Conservation (phyloP, 2,888 invertebrate genomes). For the Trissolcus brochymenae region DNA sequence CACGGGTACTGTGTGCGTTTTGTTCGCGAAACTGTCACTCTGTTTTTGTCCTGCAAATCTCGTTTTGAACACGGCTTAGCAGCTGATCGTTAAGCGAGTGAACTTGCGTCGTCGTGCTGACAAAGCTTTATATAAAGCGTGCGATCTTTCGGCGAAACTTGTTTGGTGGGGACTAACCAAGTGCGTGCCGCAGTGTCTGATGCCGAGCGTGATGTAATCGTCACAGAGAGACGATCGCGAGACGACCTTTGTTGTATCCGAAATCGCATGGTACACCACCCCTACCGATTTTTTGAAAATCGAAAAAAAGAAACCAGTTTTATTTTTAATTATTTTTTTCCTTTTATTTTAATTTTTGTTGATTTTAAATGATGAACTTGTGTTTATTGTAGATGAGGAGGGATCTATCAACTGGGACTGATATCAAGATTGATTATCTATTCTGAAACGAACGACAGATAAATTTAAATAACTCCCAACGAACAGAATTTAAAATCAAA, state of each 20-base stretch:
- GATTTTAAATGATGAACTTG: no score
- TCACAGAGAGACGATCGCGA: conserved; percentile 44
- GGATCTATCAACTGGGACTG: no score
- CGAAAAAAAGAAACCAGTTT: neutral
- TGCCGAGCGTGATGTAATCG: conserved; percentile 48
- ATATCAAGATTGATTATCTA: no score
- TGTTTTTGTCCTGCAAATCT: conserved; percentile 29
- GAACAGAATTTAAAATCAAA: no score
- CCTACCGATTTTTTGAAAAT: neutral
- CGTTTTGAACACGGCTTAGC: conserved; percentile 38
- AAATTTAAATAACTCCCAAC: no score
- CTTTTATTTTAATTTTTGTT: no score
- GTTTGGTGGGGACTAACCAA: conserved; percentile 49
- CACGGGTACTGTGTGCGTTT: neutral
- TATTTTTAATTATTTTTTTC: no score
- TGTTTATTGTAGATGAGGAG: no score
- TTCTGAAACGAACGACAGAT: no score
- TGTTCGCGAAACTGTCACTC: conserved; percentile 34
- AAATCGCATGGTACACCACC: conserved; percentile 1
- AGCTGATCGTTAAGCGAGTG: conserved; percentile 61
- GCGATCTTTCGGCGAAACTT: conserved; percentile 63
- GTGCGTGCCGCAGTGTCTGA: conserved; percentile 55
- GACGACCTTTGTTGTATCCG: conserved; percentile 20
- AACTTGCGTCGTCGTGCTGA: conserved; percentile 61
- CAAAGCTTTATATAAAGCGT: conserved; percentile 67